phyloP scores from a whole-genome alignment of 2,888 invertebrate genomes.

The Ochlodes sylvanus region DNA sequence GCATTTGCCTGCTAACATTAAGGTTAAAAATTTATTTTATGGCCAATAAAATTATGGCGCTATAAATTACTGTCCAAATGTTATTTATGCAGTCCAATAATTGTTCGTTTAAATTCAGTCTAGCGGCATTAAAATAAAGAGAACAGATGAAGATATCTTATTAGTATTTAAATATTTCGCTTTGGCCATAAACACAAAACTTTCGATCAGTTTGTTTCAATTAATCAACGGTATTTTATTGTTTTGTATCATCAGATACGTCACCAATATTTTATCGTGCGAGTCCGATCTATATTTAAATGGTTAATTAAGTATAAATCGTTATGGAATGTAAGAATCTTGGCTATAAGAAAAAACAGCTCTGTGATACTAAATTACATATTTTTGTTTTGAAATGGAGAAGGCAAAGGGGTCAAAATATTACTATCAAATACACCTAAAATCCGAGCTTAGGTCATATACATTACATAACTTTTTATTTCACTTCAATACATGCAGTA shows the following conservation, averaged over 20 bases:
- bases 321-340: no score
- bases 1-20: slow-evolving; percentile 8
- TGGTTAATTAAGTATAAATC: no score
- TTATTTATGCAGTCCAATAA: slow-evolving; percentile 5
- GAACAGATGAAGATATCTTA: neutral
- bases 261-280: neutral
- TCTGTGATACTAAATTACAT: no score
- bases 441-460: no score
- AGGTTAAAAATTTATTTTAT: neutral
- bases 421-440: no score
- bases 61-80: slow-evolving; percentile 5
- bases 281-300: no score
- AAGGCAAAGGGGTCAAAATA: no score
- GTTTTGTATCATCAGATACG: neutral
- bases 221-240: neutral
- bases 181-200: neutral
- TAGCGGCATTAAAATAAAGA: neutral
- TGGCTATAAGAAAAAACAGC: no score
- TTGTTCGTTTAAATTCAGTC: neutral
- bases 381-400: no score
- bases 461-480: no score
- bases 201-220: neutral
- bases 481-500: no score
- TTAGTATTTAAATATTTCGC: neutral
- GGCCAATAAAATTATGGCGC: neutral